Percentiles rank a stretch among this genome's conserved stretches.
phyloP scores from a whole-genome alignment of 1,140 invertebrate genomes.

The Phocides pigmalion region DNA sequence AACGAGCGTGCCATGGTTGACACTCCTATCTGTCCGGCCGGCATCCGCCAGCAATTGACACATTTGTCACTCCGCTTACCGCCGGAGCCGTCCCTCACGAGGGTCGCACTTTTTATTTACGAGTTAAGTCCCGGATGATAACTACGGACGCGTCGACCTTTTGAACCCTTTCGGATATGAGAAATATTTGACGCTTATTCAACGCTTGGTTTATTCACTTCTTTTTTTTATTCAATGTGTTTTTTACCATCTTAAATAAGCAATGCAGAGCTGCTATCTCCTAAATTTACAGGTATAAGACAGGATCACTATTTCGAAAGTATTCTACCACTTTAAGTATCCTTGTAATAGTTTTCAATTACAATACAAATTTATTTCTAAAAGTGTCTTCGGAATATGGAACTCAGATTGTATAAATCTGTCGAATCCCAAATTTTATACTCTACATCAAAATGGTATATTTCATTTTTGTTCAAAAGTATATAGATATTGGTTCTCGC shows the following conservation, averaged over 20 bases:
- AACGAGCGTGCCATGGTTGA: slow-evolving; percentile 45
- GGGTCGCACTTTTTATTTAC: slow-evolving; percentile 30
- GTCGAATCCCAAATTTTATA: too few species aligned
- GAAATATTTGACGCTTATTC: slow-evolving; percentile 24
- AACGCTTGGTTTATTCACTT: background rate
- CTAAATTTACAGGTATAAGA: too few species aligned
- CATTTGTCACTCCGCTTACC: slow-evolving; percentile 57
- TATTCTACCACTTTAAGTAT: too few species aligned
- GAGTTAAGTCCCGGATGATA: slow-evolving; percentile 22
- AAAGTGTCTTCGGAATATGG: too few species aligned
- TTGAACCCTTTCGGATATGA: slow-evolving; percentile 32
- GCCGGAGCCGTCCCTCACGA: slow-evolving; percentile 35
- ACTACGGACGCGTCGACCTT: slow-evolving; percentile 26
- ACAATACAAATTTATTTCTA: too few species aligned
- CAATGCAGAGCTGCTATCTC: too few species aligned
- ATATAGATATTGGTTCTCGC: background rate
- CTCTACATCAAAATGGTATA: too few species aligned
- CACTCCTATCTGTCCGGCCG: slow-evolving; percentile 38
- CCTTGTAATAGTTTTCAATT: too few species aligned
- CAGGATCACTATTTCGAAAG: too few species aligned
- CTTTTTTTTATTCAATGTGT: background rate
- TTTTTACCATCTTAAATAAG: background rate
- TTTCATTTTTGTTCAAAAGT: background rate
- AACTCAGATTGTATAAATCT: too few species aligned
- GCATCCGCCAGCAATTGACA: slow-evolving; percentile 61